Percentiles rank a stretch among this genome's conserved stretches.
phyloP scores from a whole-genome alignment of 2,113 vertebrate genomes.

The Corythornis vintsioides region DNA sequence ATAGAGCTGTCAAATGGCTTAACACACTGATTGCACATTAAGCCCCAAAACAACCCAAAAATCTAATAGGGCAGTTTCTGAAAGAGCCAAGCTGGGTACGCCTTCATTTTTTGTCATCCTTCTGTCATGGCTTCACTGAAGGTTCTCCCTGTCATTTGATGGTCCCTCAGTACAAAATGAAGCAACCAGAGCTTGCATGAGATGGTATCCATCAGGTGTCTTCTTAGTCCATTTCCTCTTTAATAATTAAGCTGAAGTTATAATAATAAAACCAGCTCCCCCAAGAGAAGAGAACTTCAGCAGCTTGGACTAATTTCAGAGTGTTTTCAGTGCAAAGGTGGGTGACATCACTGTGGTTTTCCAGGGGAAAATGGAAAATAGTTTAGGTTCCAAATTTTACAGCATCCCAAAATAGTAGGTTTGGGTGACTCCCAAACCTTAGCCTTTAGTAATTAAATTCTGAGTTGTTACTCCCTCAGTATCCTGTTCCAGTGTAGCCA shows the following conservation, averaged over 20 bases:
- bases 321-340: not conserved
- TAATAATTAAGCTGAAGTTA: not conserved
- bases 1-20: not conserved
- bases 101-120: not conserved
- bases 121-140: fast-evolving
- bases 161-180: not conserved
- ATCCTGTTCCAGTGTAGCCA: not conserved
- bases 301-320: not conserved
- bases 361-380: not conserved
- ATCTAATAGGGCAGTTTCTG: not conserved
- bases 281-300: not conserved
- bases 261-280: not conserved
- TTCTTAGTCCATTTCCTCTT: not conserved
- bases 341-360: not conserved
- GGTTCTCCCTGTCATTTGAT: not conserved
- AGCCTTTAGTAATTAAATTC: not conserved
- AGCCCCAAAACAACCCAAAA: not conserved
- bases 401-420: not conserved
- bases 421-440: not conserved
- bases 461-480: not conserved
- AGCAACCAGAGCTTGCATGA: not conserved
- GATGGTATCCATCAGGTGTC: not conserved
- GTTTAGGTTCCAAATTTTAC: not conserved
- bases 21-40: fast-evolving
- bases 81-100: not conserved